These are phyloP conservation scores for Ciconia maguari DNA, from an alignment of 2,113 vertebrate species.

Conservation along the genomic window DNA sequence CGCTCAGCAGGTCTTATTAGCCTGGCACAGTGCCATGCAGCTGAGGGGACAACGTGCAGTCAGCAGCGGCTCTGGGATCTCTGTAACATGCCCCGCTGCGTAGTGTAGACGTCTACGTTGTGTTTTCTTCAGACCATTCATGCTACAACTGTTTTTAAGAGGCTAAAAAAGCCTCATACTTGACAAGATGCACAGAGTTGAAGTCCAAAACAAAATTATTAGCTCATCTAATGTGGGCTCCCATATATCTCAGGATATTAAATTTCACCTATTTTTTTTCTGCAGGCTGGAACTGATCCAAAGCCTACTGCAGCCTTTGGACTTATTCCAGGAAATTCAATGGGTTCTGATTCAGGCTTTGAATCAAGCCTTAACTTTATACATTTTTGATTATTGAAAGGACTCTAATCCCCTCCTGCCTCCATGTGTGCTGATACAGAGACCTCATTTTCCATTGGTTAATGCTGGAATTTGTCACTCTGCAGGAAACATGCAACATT, in stretches of 20 bases:
- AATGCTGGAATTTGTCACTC: neutral
- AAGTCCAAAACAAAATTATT: neutral
- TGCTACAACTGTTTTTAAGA: neutral
- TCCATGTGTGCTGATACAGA: constrained; percentile 35
- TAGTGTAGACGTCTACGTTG: neutral
- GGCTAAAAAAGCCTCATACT: neutral
- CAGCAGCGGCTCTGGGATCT: neutral
- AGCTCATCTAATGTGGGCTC: neutral
- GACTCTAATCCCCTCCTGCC: constrained; percentile 34
- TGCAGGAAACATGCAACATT: neutral
- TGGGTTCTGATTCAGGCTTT: constrained; percentile 27
- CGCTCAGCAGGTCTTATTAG: neutral
- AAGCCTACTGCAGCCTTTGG: constrained; percentile 4
- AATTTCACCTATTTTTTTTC: constrained; percentile 14
- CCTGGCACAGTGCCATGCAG: constrained; percentile 31
- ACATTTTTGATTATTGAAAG: constrained; percentile 50
- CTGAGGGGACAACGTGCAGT: neutral
- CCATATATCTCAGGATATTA: neutral
- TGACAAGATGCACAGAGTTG: neutral
- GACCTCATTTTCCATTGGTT: neutral
- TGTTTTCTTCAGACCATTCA: neutral
- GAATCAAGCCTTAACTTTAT: constrained; percentile 29
- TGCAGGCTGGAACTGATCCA: constrained; percentile 19
- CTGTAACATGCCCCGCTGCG: neutral
- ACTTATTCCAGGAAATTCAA: constrained; percentile 33